phyloP scores from a whole-genome alignment of 2,888 invertebrate species.

The Melanostoma scalare region DNA sequence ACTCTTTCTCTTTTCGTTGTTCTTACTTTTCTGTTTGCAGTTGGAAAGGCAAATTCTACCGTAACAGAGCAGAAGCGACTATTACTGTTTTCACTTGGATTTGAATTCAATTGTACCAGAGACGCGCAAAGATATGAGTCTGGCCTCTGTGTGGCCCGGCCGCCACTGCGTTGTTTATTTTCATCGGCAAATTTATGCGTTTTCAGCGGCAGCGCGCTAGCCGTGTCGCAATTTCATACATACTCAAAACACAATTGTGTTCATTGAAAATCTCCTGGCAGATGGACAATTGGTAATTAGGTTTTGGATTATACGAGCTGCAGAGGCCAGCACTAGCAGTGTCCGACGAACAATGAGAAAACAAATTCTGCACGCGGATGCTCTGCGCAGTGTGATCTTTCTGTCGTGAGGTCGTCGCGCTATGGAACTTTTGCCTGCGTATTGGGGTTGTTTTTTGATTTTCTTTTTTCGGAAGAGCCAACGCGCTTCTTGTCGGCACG shows the following conservation, averaged over 20 bases:
- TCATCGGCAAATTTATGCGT: conserved; percentile 58
- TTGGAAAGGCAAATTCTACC: conserved; percentile 50
- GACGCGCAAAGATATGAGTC: conserved; percentile 40
- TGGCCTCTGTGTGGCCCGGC: conserved; percentile 38
- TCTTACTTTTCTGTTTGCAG: conserved; percentile 1
- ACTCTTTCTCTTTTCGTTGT: background rate
- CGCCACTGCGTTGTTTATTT: conserved; percentile 43
- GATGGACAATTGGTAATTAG: conserved; percentile 69
- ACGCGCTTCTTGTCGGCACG: conserved; percentile 62
- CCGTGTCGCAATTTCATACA: conserved; percentile 46
- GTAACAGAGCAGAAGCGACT: conserved; percentile 40
- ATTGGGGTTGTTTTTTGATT: conserved; percentile 17
- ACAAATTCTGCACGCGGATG: conserved; percentile 52
- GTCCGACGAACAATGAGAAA: conserved; percentile 41
- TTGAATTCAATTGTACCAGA: conserved; percentile 50
- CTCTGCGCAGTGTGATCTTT: conserved; percentile 25
- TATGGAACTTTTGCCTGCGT: conserved; percentile 17
- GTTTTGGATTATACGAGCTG: conserved; percentile 49
- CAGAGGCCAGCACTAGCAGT: background rate
- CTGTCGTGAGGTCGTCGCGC: conserved; percentile 18
- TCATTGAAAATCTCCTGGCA: conserved; percentile 40
- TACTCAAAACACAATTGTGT: conserved; percentile 51
- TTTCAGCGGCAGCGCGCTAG: conserved; percentile 35
- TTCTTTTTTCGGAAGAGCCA: conserved; percentile 22
- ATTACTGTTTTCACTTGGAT: conserved; percentile 43